These are phyloP conservation scores for Phymatocera aterrima DNA, from an alignment of 2,888 invertebrate species.

Conservation along the genomic window DNA sequence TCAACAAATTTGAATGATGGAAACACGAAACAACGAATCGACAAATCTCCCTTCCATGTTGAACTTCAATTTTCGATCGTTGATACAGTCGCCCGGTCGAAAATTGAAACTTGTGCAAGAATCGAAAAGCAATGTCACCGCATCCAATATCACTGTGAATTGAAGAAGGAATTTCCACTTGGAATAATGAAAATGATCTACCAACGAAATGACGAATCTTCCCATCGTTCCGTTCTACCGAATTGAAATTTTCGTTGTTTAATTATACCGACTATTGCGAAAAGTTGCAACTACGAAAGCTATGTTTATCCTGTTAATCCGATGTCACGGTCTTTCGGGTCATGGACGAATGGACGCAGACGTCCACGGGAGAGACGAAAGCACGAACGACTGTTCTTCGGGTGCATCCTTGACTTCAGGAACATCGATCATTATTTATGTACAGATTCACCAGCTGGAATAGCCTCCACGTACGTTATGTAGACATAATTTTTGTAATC, in stretches of 20 bases:
- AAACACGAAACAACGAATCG: too few relatives aligned
- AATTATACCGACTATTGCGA: neutral
- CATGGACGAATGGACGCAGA: constrained; percentile 27
- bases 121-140: too few relatives aligned
- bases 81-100: too few relatives aligned
- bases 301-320: constrained; percentile 24
- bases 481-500: neutral
- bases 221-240: neutral
- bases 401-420: constrained; percentile 20
- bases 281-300: constrained; percentile 12
- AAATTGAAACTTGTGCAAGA: too few relatives aligned
- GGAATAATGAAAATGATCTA: neutral
- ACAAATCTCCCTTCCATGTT: too few relatives aligned
- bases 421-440: neutral
- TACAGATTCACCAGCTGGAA: neutral
- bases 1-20: too few relatives aligned
- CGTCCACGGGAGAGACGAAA: neutral
- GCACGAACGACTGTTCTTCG: neutral
- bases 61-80: too few relatives aligned
- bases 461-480: neutral
- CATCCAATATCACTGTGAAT: too few relatives aligned
- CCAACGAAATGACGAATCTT: neutral
- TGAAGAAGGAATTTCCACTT: neutral
- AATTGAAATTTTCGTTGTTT: neutral
- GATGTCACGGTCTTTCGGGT: constrained; percentile 35